Percentiles rank a stretch among this genome's conserved stretches.
Conservation (phyloP, 2,888 invertebrate species). For the Perizoma flavofasciatum region DNA sequence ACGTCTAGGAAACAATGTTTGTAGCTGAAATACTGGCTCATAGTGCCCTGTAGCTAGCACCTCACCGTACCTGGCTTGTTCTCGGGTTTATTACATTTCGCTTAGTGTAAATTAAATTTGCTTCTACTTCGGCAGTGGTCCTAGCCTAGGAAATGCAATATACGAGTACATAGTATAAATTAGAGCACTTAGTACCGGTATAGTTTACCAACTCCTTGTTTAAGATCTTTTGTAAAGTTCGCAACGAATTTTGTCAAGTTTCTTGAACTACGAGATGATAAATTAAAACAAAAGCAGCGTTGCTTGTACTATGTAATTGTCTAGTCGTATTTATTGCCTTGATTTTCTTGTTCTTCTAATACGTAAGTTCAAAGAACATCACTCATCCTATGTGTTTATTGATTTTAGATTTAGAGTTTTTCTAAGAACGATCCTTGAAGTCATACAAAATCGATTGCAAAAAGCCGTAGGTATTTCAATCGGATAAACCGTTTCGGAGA, state of each 20-base stretch:
- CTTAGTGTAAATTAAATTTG: constrained; percentile 1
- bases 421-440: too few species aligned
- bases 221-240: neutral
- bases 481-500: too few species aligned
- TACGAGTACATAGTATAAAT: neutral
- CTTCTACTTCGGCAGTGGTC: constrained; percentile 3
- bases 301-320: neutral
- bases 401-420: too few species aligned
- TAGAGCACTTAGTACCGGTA: neutral
- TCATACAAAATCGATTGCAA: too few species aligned
- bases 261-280: neutral
- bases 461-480: too few species aligned
- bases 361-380: too few species aligned
- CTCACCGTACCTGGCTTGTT: neutral
- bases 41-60: neutral
- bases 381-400: too few species aligned
- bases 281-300: neutral
- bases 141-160: neutral
- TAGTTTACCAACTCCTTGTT: constrained; percentile 11
- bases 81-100: constrained; percentile 4
- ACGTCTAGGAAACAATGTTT: neutral
- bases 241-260: constrained; percentile 2
- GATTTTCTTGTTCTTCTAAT: neutral
- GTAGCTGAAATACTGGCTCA: neutral
- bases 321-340: neutral